These are phyloP conservation scores for Troides helena DNA, from an alignment of 2,888 invertebrate species.

Conservation along the genomic window DNA sequence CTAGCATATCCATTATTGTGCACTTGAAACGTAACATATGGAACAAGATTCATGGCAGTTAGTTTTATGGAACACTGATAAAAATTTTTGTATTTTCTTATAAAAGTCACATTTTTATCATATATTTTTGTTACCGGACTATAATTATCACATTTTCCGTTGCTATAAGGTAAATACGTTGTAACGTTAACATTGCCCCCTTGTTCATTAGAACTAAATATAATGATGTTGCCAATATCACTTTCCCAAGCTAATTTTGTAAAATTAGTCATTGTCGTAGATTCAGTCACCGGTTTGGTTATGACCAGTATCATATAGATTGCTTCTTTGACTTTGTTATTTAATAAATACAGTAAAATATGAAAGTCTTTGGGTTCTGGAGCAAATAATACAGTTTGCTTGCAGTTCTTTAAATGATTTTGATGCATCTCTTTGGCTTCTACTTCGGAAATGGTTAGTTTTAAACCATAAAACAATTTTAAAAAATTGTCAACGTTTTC, in stretches of 20 bases:
- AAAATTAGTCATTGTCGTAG: slow-evolving; percentile 34
- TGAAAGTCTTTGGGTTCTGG: slow-evolving; percentile 41
- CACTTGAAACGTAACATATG: slow-evolving; percentile 39
- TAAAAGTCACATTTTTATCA: slow-evolving; percentile 40
- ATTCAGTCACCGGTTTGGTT: slow-evolving; percentile 32
- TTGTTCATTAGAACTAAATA: slow-evolving; percentile 38
- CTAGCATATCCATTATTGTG: slow-evolving; percentile 40
- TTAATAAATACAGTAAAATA: slow-evolving; percentile 40
- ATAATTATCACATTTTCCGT: slow-evolving; percentile 45
- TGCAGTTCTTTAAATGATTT: slow-evolving; percentile 36
- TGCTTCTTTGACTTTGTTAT: slow-evolving; percentile 39
- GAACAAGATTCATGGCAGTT: slow-evolving; percentile 39
- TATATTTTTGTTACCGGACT: slow-evolving; percentile 41
- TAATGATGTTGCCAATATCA: slow-evolving; percentile 51
- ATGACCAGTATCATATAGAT: slow-evolving; percentile 48
- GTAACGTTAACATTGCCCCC: slow-evolving; percentile 38
- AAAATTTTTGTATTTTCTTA: slow-evolving; percentile 53
- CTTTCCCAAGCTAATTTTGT: slow-evolving; percentile 49
- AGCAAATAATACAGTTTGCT: slow-evolving; percentile 52
- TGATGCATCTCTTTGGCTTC: slow-evolving; percentile 9
- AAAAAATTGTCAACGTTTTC: slow-evolving; percentile 42
- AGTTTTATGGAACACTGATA: slow-evolving; percentile 50
- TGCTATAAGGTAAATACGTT: slow-evolving; percentile 52
- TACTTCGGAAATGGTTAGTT: slow-evolving; percentile 33
- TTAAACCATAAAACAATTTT: slow-evolving; percentile 39